Conservation (phyloP, 2,888 invertebrate species). For the Ptychoptera albimana region DNA sequence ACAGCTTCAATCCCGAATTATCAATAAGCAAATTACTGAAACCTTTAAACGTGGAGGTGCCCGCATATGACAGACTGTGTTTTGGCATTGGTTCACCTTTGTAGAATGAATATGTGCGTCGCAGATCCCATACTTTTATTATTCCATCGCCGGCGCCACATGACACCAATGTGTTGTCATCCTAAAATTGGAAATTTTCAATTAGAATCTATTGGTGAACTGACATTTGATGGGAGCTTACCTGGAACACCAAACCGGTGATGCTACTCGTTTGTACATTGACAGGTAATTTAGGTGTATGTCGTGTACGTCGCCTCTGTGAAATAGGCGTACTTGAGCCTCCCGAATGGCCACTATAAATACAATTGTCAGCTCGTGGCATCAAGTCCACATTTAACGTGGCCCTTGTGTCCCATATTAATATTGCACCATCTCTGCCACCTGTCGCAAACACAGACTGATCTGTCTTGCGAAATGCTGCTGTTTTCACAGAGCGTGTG, state of each 20-base stretch:
- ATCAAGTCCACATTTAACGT: constrained; percentile 29
- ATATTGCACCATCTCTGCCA: constrained; percentile 71
- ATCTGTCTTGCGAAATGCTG: constrained; percentile 53
- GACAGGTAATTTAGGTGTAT: constrained; percentile 31
- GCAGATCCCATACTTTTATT: constrained; percentile 76
- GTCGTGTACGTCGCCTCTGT: constrained; percentile 28
- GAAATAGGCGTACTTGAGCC: constrained; percentile 36
- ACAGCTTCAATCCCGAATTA: constrained; percentile 48
- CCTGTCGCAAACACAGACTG: constrained; percentile 72
- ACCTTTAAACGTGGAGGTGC: constrained; percentile 49
- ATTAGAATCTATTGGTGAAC: background rate
- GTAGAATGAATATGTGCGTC: constrained; percentile 58
- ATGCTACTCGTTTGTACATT: constrained; percentile 51
- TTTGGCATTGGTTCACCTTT: constrained; percentile 56
- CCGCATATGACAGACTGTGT: constrained; percentile 55
- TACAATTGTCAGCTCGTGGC: constrained; percentile 53
- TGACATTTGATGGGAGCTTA: constrained; percentile 6
- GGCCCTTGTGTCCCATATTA: constrained; percentile 67
- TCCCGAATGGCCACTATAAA: constrained; percentile 32
- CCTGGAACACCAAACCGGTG: constrained; percentile 70
- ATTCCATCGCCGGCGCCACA: constrained; percentile 76
- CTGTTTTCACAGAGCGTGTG: constrained; percentile 67
- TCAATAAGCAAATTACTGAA: constrained; percentile 67
- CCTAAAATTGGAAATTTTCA: constrained; percentile 30
- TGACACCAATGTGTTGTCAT: constrained; percentile 60